A percentile compares a stretch with the other conserved stretches of the same genome.
Conservation (phyloP, 1,140 invertebrate genomes). For the Apis dorsata region DNA sequence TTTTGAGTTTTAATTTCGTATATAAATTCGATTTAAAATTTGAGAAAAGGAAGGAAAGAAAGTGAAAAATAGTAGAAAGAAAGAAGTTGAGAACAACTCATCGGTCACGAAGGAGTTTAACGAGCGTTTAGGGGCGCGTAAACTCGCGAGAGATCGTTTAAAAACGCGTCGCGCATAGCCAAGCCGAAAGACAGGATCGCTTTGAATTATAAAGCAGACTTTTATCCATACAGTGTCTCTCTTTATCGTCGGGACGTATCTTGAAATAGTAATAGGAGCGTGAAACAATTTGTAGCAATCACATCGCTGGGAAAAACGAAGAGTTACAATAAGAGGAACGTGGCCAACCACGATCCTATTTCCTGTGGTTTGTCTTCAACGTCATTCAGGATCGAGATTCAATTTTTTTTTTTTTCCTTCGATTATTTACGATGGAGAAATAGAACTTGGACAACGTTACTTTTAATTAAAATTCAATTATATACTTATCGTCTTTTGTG, state of each 20-base stretch:
- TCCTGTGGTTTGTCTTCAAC: slow-evolving; percentile 1
- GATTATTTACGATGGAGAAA: too few relatives aligned
- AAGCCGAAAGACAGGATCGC: slow-evolving; percentile 4
- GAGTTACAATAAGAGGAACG: slow-evolving; percentile 6
- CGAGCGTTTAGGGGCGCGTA: slow-evolving; percentile 31
- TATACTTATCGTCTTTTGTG: too few relatives aligned
- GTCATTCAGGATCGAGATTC: too few relatives aligned
- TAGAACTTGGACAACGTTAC: too few relatives aligned
- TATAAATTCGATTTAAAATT: too few relatives aligned
- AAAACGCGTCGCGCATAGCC: slow-evolving; percentile 19
- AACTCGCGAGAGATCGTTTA: not conserved
- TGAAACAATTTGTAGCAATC: slow-evolving; percentile 41
- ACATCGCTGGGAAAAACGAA: slow-evolving; percentile 4
- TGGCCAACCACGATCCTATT: not conserved
- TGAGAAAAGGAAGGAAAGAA: too few relatives aligned
- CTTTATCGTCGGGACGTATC: slow-evolving; percentile 27
- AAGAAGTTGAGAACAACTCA: not conserved
- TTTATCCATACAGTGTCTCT: not conserved
- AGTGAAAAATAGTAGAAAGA: not conserved
- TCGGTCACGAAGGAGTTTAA: slow-evolving; percentile 6
- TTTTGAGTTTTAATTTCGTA: too few relatives aligned
- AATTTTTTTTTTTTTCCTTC: too few relatives aligned
- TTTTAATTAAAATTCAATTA: too few relatives aligned
- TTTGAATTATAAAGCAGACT: slow-evolving; percentile 15
- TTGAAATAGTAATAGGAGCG: slow-evolving; percentile 30